Base-by-base conservation (phyloP, 2,888 invertebrate genomes). In the Caenorhabditis sp. region DNA sequence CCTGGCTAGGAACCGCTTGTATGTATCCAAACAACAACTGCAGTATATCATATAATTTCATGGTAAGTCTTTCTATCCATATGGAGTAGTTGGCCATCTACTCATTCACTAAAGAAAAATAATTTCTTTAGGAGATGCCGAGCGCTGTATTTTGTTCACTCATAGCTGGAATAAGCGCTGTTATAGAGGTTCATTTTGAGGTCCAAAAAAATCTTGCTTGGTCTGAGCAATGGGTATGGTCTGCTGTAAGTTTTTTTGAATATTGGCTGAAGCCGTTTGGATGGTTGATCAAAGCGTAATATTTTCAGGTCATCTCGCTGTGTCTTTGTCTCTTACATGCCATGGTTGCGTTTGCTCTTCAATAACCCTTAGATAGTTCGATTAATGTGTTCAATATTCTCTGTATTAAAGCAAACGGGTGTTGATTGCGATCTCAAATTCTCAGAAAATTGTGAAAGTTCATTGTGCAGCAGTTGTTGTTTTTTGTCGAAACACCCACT, bases 101-200 rank as follows among this genome's bases (percentile, higher is more conserved):
- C 1, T 64, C 23, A 23, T 23, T 36, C 10, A 31, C 20, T 17
- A 27, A 36, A 8, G 50, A 26, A 12, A 54, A 23, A 12, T 43
- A 49, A 43, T 38, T 27, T 1, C 66, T 78, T 53, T 59, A 85
- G 85, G 85, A 85, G 65, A 84, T 85, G 84, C 85, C 85, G 17
- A 80, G 81, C 8, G 83, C 85, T 1, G 85, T 85, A 0, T 81
- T 83, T 36, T 85, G 78, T 54, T 84, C 83, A 2, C 66, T 85
- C 17, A 56, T 83, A 54, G 77, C 80, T 10, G 85, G 84, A 17
- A 77, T 85, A 27, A 77, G 81, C 58, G 83, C 83, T 12, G 85
- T 85, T 0, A 83, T 85, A 21, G 85, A 86, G 62, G 83, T 85
- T 57, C 85, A 85, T 67, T 85, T 84, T 67, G 80, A 80, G n/a